Conservation (phyloP, 1,140 invertebrate genomes). For the Nilaparvata lugens region DNA sequence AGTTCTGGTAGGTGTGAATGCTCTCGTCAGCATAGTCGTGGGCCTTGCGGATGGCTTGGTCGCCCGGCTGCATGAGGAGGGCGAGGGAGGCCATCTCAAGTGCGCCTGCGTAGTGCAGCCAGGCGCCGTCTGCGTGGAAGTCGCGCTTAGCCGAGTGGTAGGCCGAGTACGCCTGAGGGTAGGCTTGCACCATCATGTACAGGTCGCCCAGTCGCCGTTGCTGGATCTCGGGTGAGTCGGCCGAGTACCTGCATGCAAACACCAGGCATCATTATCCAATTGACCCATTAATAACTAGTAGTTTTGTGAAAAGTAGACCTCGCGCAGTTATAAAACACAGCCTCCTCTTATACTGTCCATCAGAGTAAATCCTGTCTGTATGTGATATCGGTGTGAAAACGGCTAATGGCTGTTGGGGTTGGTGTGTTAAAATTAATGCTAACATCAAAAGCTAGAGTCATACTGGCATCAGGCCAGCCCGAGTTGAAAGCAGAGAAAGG, state of each 20-base stretch:
- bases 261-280: too few relatives aligned
- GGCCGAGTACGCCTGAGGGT: slow-evolving; percentile 81
- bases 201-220: slow-evolving; percentile 86
- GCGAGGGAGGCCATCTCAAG: slow-evolving; percentile 91
- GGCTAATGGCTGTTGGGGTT: too few relatives aligned
- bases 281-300: too few relatives aligned
- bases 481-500: too few relatives aligned
- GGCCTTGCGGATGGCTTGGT: slow-evolving; percentile 61
- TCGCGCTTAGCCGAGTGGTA: slow-evolving; percentile 95
- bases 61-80: slow-evolving; percentile 75
- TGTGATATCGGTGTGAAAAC: too few relatives aligned
- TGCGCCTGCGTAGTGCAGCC: slow-evolving; percentile 93
- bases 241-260: slow-evolving; percentile 67
- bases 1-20: slow-evolving; percentile 79
- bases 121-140: slow-evolving; percentile 92
- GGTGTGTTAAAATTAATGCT: too few relatives aligned
- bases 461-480: too few relatives aligned
- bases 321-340: too few relatives aligned
- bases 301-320: too few relatives aligned
- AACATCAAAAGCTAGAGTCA: too few relatives aligned
- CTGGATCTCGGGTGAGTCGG: slow-evolving; percentile 88
- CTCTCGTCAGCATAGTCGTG: slow-evolving; percentile 90
- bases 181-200: slow-evolving; percentile 93
- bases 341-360: too few relatives aligned
- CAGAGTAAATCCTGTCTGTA: too few relatives aligned